Conservation (phyloP, 1,140 invertebrate species). For the Mactra quadrangularis region DNA sequence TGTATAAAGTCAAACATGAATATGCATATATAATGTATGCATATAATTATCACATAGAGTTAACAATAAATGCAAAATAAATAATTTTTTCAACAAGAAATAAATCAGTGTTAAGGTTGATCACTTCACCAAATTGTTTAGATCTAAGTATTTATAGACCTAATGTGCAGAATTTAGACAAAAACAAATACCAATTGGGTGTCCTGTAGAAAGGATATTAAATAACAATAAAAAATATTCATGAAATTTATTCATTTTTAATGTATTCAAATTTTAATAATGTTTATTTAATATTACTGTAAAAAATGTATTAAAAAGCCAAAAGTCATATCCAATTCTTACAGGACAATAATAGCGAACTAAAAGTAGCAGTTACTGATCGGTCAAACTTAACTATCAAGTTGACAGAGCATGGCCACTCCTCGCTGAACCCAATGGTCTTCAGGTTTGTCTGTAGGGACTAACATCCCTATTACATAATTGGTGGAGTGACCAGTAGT, state of each 20-base stretch:
- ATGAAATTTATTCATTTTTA: background rate
- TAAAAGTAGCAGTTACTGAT: background rate
- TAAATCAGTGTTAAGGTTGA: constrained; percentile 4
- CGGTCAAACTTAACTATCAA: constrained; percentile 86
- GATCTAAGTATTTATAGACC: constrained; percentile 3
- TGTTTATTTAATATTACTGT: too few species aligned
- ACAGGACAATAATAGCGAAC: constrained; percentile 22
- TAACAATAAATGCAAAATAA: constrained; percentile 10
- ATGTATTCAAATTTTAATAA: too few species aligned
- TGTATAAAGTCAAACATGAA: background rate
- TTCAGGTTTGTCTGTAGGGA: constrained; percentile 80
- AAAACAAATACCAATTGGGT: constrained; percentile 62
- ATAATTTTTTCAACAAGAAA: background rate
- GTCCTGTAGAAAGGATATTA: constrained; percentile 48
- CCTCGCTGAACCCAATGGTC: constrained; percentile 83
- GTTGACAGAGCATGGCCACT: constrained; percentile 89
- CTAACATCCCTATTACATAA: constrained; percentile 82
- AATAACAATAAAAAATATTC: background rate
- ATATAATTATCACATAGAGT: constrained; percentile 7
- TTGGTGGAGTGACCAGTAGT: constrained; percentile 84
- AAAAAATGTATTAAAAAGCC: background rate
- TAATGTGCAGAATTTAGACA: background rate
- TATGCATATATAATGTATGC: background rate
- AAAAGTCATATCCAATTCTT: constrained; percentile 36
- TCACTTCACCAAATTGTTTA: constrained; percentile 45